Conservation (phyloP, 2,888 invertebrate species). For the Eurois occulta region DNA sequence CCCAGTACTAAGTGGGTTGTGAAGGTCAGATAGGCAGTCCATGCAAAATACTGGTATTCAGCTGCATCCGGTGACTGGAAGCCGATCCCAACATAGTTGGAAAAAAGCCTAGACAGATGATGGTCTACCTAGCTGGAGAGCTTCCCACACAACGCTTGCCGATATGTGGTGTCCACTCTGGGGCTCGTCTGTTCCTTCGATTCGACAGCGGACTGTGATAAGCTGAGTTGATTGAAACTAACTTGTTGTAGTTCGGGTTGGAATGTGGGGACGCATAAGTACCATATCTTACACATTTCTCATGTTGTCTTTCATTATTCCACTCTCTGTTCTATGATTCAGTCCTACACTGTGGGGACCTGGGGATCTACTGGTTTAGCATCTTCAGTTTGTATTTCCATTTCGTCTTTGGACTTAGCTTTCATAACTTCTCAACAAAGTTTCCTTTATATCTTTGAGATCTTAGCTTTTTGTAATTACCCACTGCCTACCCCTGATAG, state of each 20-base stretch:
- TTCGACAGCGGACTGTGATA: not conserved
- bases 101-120: no score
- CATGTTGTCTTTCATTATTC: not conserved
- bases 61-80: no score
- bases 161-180: not conserved
- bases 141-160: not conserved
- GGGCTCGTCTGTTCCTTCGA: not conserved
- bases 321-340: not conserved
- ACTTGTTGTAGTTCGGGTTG: not conserved
- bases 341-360: no score
- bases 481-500: no score
- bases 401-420: not conserved
- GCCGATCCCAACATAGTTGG: no score
- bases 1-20: no score
- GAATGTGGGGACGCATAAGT: not conserved
- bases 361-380: not conserved
- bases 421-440: not conserved
- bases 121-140: not conserved
- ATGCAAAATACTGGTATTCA: no score
- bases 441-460: not conserved
- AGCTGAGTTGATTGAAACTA: not conserved
- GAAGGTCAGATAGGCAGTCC: no score
- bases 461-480: not conserved
- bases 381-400: not conserved
- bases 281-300: not conserved